Percentiles rank a stretch among this genome's conserved stretches.
Conservation (phyloP, 2,888 invertebrate species). For the Habrosyne pyritoides region DNA sequence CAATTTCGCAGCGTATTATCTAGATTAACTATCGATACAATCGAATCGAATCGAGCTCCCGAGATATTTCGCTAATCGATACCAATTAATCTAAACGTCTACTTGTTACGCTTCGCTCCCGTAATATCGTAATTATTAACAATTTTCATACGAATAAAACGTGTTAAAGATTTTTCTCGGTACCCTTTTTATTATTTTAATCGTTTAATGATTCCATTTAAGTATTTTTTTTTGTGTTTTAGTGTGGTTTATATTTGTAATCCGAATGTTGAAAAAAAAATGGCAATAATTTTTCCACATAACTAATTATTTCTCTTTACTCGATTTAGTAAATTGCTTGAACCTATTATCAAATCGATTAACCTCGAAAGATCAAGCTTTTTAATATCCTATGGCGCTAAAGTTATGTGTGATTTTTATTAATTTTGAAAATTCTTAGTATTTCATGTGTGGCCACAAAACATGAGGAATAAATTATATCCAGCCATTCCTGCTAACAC, state of each 20-base stretch:
- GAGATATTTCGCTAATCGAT: conserved; percentile 57
- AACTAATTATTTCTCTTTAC: too few species aligned
- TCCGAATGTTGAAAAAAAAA: too few species aligned
- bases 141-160: conserved; percentile 34
- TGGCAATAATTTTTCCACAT: too few species aligned
- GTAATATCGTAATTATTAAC: conserved; percentile 49
- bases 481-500: too few species aligned
- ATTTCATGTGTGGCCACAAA: too few species aligned
- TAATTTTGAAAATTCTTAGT: too few species aligned
- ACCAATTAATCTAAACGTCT: conserved; percentile 60
- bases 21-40: conserved; percentile 37
- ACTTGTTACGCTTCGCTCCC: conserved; percentile 28
- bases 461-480: too few species aligned
- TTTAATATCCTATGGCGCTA: too few species aligned
- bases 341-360: too few species aligned
- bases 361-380: too few species aligned
- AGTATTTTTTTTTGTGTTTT: neutral
- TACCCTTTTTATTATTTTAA: conserved; percentile 13
- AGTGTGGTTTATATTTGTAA: neutral
- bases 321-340: too few species aligned
- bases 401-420: too few species aligned
- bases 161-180: conserved; percentile 14
- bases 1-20: conserved; percentile 9
- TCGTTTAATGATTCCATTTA: neutral
- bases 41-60: conserved; percentile 36